Base-by-base conservation (phyloP, 2,113 vertebrate species). In the Hippocampus barbouri region DNA sequence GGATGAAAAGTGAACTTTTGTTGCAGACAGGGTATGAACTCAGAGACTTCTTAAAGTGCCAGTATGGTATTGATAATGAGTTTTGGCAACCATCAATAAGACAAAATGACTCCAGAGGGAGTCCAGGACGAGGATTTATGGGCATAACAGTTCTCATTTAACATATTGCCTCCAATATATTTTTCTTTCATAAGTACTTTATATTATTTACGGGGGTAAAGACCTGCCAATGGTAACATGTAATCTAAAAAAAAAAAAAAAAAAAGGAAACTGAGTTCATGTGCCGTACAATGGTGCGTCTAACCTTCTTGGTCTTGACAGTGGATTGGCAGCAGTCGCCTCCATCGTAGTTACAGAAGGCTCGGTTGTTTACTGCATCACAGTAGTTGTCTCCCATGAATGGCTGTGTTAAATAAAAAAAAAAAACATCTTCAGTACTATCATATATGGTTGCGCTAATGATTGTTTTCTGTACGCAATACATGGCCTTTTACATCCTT, bases 321-420 rank as follows among this genome's bases (percentile, higher is more conserved):
- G 97, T 98, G 65, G 97, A 98, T 72, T 94, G 91, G 4, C 97
- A 99, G 92, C 97, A 99, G 77, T 99, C 97, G 59, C 97, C 97
- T 70, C 96, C 96, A 25, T 99, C 97, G 0, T 99, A 99, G 91
- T 95, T 96, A 86, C 97, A 99, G 91, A 98, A 99, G 80, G 97
- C 97, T 92, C 96, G 91, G 88, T 99, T 99, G 92, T 99, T 99
- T 87, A 94, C 90, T 69, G 94, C 89, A 73, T 99, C 97, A 87
- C 97, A 99, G 91, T 98, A 99, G 91, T 96, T 98, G 90, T 99
- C 97, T 85, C 96, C 96, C 91, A 94, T 97, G 89, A 98, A 98
- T 72, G 95, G 95, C 96, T 98, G 63, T 1, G 62, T 65, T 14
- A 53, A 83, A 1, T 14, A 53, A 83, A 1, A 81, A 63, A 21